phyloP scores from a whole-genome alignment of 2,113 vertebrate species.

The Hemiscyllium ocellatum region DNA sequence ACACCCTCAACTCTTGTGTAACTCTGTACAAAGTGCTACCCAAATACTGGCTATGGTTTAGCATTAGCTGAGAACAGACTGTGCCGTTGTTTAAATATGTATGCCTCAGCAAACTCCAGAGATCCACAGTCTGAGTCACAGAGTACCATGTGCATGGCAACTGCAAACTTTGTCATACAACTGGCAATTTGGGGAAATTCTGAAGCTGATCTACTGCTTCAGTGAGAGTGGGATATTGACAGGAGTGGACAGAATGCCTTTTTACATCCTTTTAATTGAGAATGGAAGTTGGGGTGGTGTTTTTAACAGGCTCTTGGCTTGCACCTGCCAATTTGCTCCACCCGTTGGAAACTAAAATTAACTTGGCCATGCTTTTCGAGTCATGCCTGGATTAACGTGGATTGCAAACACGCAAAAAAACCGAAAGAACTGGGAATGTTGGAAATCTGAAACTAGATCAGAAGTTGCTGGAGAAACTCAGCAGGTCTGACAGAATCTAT shows the following conservation, averaged over 20 bases:
- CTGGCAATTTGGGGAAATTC: neutral
- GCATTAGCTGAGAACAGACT: neutral
- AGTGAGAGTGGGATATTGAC: neutral
- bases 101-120: neutral
- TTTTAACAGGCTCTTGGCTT: neutral
- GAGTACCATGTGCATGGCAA: neutral
- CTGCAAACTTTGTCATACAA: neutral
- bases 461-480: no score
- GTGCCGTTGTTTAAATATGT: neutral
- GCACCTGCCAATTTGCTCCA: neutral
- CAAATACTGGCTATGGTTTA: neutral
- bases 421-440: no score
- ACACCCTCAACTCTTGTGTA: neutral
- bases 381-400: no score
- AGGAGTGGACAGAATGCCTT: no score
- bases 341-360: neutral
- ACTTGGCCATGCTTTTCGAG: no score
- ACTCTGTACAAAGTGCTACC: neutral
- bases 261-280: neutral
- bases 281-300: neutral
- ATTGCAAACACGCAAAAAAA: no score
- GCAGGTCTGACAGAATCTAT: no score
- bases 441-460: no score
- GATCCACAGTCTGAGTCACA: neutral
- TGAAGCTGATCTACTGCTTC: neutral